These are phyloP conservation scores for Pteruthius melanotis DNA, from an alignment of 2,113 vertebrate species.

Conservation along the genomic window DNA sequence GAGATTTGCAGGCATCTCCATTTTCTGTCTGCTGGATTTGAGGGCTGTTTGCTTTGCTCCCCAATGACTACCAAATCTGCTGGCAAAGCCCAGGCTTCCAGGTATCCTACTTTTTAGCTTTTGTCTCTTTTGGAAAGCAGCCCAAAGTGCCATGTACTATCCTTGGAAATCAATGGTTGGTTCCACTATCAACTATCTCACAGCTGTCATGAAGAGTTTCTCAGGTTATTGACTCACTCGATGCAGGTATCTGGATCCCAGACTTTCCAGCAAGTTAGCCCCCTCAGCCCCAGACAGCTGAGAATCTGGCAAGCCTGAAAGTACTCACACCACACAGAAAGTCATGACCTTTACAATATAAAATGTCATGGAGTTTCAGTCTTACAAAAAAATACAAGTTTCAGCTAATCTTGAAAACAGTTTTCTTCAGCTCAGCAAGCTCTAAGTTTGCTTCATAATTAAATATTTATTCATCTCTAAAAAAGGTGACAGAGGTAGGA, in stretches of 20 bases:
- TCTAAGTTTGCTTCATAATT: background rate
- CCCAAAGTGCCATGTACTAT: background rate
- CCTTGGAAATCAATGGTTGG: background rate
- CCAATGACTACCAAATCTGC: background rate
- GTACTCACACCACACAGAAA: background rate
- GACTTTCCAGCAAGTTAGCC: background rate
- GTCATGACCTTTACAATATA: background rate
- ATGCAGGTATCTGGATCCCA: background rate
- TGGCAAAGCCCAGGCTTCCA: background rate
- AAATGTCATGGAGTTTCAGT: background rate
- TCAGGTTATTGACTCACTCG: background rate
- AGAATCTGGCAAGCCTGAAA: background rate
- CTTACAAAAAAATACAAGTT: background rate
- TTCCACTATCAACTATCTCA: background rate
- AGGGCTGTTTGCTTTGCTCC: background rate
- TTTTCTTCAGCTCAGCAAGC: background rate
- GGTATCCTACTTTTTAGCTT: background rate
- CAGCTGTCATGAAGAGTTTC: background rate
- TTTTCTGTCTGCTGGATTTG: background rate
- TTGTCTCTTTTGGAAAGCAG: background rate
- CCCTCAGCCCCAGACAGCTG: background rate
- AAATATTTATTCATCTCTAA: background rate
- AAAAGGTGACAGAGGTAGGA: background rate
- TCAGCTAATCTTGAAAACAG: background rate
- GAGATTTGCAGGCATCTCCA: background rate